These are phyloP conservation scores for Gasterosteus aculeatus DNA, from an alignment of 2,113 vertebrate species.

Conservation along the genomic window DNA sequence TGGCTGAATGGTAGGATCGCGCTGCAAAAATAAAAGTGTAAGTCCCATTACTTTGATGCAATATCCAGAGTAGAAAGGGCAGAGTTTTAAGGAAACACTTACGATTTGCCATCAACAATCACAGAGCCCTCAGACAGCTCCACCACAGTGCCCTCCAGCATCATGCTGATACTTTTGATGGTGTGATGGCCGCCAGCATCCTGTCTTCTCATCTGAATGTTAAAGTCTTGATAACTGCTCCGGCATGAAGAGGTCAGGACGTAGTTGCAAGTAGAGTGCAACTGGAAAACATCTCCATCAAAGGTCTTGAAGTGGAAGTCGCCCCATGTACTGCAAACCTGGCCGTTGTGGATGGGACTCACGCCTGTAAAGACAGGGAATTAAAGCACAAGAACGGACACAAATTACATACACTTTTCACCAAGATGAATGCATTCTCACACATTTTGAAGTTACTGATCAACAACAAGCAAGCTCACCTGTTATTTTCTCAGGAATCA, in stretches of 20 bases:
- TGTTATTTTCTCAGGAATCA: slow-evolving; percentile 38
- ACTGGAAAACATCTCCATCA: slow-evolving; percentile 87
- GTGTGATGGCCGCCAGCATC: slow-evolving; percentile 41
- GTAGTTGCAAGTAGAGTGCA: slow-evolving; percentile 88
- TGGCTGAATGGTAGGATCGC: slow-evolving; percentile 81
- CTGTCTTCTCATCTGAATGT: slow-evolving; percentile 85
- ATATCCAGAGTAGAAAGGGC: neutral
- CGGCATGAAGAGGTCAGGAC: slow-evolving; percentile 84
- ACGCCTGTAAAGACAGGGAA: slow-evolving; percentile 65
- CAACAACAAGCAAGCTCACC: slow-evolving; percentile 41
- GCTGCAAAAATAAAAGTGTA: slow-evolving; percentile 66
- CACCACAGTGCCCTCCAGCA: slow-evolving; percentile 82
- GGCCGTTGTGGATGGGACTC: slow-evolving; percentile 80
- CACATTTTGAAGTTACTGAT: neutral
- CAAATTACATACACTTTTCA: neutral
- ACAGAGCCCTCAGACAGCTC: slow-evolving; percentile 75
- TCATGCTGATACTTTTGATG: slow-evolving; percentile 79
- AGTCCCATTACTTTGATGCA: neutral
- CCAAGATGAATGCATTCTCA: neutral
- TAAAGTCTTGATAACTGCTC: slow-evolving; percentile 85
- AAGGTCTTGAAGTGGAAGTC: slow-evolving; percentile 92
- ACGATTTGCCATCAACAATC: slow-evolving; percentile 76
- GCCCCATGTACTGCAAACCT: slow-evolving; percentile 91
- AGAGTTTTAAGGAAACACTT: slow-evolving; percentile 53
- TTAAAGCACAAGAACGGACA: too few relatives aligned